Evolutionary conservation across 2,113 vertebrate species (phyloP).

Genomic region (Sisor rabdophorus): DNA sequence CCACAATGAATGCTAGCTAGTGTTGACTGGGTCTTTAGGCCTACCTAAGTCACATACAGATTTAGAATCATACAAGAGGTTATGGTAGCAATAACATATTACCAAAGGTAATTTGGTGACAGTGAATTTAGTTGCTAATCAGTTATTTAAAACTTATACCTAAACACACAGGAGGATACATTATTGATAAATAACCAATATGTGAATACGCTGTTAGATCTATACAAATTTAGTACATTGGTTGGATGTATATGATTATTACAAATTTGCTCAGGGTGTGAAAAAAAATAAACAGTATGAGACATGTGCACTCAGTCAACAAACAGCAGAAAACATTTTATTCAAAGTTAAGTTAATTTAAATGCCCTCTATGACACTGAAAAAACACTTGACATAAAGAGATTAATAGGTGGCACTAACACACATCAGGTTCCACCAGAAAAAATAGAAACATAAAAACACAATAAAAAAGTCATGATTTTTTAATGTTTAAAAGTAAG

Average conservation of each 20-base stretch:
- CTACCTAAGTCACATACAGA: neutral
- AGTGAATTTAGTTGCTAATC: neutral
- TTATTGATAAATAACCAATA: neutral
- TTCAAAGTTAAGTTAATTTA: conserved; percentile 63
- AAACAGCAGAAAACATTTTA: conserved; percentile 61
- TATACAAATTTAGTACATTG: neutral
- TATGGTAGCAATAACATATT: neutral
- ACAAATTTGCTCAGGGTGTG: neutral
- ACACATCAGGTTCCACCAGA: conserved; percentile 49
- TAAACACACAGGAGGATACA: neutral
- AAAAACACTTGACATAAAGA: conserved; percentile 54
- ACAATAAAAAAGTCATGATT: conserved; percentile 56
- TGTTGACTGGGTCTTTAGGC: conserved; percentile 22
- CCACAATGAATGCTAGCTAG: conserved; percentile 48
- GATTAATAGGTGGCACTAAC: conserved; percentile 48
- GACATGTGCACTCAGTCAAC: conserved; percentile 47
- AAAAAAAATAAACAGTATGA: conserved; percentile 36
- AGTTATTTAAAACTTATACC: neutral
- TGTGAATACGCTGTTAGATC: neutral
- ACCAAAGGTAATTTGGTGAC: neutral
- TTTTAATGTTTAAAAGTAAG: conserved; percentile 53
- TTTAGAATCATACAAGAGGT: neutral
- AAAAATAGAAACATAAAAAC: conserved; percentile 54
- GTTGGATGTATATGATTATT: conserved; percentile 11
- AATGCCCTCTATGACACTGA: conserved; percentile 60